A percentile compares a stretch with the other conserved stretches of the same genome.
Conservation (phyloP, 2,797 vertebrate species). For the Labeo calbasu region DNA sequence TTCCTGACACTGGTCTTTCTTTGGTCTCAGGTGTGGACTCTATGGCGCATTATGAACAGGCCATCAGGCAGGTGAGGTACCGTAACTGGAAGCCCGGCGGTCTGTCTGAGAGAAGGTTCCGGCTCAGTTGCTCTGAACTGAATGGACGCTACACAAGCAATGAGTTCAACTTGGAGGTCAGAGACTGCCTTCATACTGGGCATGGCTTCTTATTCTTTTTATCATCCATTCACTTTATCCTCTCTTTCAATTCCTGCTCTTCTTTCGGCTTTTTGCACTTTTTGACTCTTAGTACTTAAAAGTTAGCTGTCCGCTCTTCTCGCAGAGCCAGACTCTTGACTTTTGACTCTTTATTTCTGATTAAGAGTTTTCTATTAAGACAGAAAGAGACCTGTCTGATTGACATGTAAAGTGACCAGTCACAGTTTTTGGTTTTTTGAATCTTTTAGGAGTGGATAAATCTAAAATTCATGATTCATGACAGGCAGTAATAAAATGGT, state of each 20-base stretch:
- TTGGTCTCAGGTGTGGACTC: conserved; percentile 88
- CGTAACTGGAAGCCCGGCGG: conserved; percentile 83
- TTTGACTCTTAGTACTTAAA: conserved; percentile 3
- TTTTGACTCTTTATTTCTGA: neutral
- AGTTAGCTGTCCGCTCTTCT: neutral
- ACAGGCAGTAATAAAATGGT: neutral
- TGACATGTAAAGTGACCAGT: neutral
- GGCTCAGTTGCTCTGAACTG: conserved; percentile 94
- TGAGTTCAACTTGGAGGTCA: conserved; percentile 92
- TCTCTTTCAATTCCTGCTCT: neutral
- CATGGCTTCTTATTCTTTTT: conserved; percentile 12
- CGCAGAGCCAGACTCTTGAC: neutral
- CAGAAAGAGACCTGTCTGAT: neutral
- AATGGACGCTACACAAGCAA: conserved; percentile 98
- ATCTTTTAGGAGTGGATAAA: neutral
- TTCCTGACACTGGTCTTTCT: conserved; percentile 34
- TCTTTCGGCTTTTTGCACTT: neutral
- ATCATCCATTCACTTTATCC: neutral
- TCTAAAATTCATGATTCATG: neutral
- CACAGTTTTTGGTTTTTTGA: neutral
- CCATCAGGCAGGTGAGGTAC: conserved; percentile 89
- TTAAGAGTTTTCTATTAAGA: neutral
- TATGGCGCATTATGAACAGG: conserved; percentile 92
- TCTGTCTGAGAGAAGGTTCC: conserved; percentile 85
- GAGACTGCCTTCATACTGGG: conserved; percentile 17